A percentile compares a stretch with the other conserved stretches of the same genome.
Conservation (phyloP, 1,140 invertebrate species). For the Coptotermes formosanus region DNA sequence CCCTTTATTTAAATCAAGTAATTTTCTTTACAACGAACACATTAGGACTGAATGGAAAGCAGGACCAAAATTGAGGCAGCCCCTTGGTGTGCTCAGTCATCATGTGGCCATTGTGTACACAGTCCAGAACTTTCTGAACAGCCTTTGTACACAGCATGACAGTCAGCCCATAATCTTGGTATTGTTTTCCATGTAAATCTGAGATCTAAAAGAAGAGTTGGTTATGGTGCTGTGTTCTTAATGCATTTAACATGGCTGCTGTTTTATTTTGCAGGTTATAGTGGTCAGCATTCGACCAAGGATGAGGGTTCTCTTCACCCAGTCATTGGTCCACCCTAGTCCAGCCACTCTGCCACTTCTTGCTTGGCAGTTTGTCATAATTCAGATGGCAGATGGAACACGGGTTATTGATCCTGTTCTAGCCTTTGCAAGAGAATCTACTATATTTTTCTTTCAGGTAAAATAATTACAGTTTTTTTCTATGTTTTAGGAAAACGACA, state of each 20-base stretch:
- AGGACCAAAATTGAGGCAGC: too few species aligned
- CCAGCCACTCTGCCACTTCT: constrained; percentile 77
- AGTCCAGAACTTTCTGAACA: too few species aligned
- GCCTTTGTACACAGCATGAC: too few species aligned
- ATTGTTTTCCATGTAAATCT: too few species aligned
- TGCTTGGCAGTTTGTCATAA: constrained; percentile 88
- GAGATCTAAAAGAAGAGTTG: background rate
- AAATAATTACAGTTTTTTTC: constrained; percentile 4
- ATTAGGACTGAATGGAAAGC: too few species aligned
- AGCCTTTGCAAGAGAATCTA: constrained; percentile 78
- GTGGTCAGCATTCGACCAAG: constrained; percentile 81
- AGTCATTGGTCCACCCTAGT: constrained; percentile 54
- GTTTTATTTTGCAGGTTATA: constrained; percentile 59
- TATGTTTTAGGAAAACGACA: too few species aligned
- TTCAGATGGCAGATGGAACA: constrained; percentile 69
- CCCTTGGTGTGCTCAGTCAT: too few species aligned
- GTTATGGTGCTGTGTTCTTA: background rate
- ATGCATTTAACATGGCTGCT: too few species aligned
- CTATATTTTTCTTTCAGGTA: constrained; percentile 82
- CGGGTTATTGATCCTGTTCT: constrained; percentile 80
- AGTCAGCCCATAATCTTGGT: too few species aligned
- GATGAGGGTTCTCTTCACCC: constrained; percentile 66
- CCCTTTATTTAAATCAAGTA: too few species aligned
- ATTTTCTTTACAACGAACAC: too few species aligned
- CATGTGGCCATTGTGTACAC: too few species aligned